Evolutionary conservation across 2,113 vertebrate genomes (phyloP).

Genomic region (Python bivittatus): DNA sequence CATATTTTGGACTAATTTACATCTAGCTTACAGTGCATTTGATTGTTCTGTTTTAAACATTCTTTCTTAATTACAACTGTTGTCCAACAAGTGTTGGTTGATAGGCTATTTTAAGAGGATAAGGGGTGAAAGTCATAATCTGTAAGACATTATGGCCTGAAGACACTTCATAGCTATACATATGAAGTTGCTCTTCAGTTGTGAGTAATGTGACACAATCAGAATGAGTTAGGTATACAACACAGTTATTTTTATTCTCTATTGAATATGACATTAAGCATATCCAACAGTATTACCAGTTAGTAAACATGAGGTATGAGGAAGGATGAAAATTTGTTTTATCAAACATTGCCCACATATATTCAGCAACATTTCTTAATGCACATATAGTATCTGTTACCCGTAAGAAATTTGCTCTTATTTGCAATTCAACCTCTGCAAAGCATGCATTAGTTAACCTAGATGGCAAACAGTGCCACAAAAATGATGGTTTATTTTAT

Average conservation of each 20-base stretch:
- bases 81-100: not conserved
- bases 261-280: not conserved
- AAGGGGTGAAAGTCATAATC: not conserved
- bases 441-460: constrained; percentile 27
- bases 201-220: not conserved
- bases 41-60: not conserved
- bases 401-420: constrained; percentile 4
- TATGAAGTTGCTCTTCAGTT: not conserved
- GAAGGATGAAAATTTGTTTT: constrained; percentile 2
- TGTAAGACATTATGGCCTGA: not conserved
- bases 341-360: not conserved
- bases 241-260: not conserved
- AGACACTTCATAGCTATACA: not conserved
- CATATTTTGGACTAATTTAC: not conserved
- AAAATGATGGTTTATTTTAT: constrained; percentile 40
- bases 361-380: constrained; percentile 8
- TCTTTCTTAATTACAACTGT: not conserved
- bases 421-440: constrained; percentile 23
- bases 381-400: not conserved
- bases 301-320: not conserved
- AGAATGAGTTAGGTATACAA: not conserved
- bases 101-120: not conserved
- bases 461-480: constrained; percentile 1
- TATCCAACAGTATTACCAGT: not conserved
- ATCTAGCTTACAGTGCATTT: not conserved